Evolutionary conservation across 2,797 vertebrate species (phyloP), one percentile per base, ranked within the genome.

Genomic region (Kryptolebias ocellatus): DNA sequence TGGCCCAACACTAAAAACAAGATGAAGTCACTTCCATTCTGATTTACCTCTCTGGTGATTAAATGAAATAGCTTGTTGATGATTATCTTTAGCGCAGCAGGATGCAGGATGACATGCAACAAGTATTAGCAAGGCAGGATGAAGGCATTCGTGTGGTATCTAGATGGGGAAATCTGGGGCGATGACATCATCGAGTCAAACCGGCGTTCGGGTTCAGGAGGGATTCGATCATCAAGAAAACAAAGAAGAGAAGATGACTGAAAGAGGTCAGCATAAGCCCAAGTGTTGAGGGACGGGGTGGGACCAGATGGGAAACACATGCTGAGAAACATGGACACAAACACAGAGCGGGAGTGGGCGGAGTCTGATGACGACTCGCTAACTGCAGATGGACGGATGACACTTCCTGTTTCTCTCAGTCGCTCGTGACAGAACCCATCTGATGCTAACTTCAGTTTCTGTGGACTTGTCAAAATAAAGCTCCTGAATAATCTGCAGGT

Each of bases 291-390:
- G 85, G 83, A 90, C 63, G 80, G 84, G 87, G 87, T 61, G 88
- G 89, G 79, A 75, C 84, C 85, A 86, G 80, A 86, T 87, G 83
- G 78, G 77, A 87, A 90, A 84, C 89, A 86, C 82, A 87, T 90
- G 87, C 74, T 51, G 80, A 28, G 61, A 72, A 49, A 71, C 51
- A 64, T 64, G 60, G 54, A 54, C 67, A 69, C 59, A 53, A 60
- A 61, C 56, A 55, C 45, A 42, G 57, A 60, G 53, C 0, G 31
- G 58, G 55, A 2, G 72, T 65, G 64, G 73, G 80, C 29, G 74
- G 74, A 77, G 76, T 55, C 84, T 52, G 62, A 91, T 78, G 90
- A 91, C 92, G 91, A 81, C 83, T 80, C 70, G 45, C 29, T 78
- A 66, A 83, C 86, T 80, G 67, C 83, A 72, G 74, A 83, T 75